These are phyloP conservation scores for Gonioctena quinquepunctata DNA, from an alignment of 1,140 invertebrate genomes.

Conservation along the genomic window DNA sequence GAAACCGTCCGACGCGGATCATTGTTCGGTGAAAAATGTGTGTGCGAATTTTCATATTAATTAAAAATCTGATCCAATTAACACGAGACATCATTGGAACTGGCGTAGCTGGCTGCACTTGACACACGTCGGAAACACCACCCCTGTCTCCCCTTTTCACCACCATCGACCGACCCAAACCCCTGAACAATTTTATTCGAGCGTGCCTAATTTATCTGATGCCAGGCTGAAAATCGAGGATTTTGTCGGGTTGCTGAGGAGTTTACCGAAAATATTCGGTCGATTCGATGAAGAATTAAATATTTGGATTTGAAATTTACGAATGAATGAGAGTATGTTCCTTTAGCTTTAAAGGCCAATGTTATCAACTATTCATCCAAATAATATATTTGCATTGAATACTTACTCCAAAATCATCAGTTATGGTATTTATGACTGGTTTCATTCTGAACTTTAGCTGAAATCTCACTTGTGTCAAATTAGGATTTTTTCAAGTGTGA, in stretches of 20 bases:
- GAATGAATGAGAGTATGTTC: neutral
- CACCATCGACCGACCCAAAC: neutral
- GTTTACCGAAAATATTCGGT: neutral
- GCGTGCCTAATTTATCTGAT: conserved; percentile 37
- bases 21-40: conserved; percentile 26
- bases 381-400: too few relatives aligned
- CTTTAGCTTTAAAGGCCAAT: neutral
- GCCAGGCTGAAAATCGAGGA: conserved; percentile 14
- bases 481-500: too few relatives aligned
- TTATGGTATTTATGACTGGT: too few relatives aligned
- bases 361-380: neutral
- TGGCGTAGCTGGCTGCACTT: conserved; percentile 51
- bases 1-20: neutral
- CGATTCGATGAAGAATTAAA: neutral
- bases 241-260: neutral
- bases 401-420: too few relatives aligned
- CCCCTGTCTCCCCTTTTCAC: conserved; percentile 33
- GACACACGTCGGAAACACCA: conserved; percentile 52
- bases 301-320: neutral
- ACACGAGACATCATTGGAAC: conserved; percentile 50
- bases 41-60: conserved; percentile 53
- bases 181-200: conserved; percentile 25
- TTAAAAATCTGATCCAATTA: conserved; percentile 56
- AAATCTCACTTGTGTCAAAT: too few relatives aligned
- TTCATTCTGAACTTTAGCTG: too few relatives aligned